Conservation (phyloP, 2,113 vertebrate genomes). For the Pogonocichla stellata region DNA sequence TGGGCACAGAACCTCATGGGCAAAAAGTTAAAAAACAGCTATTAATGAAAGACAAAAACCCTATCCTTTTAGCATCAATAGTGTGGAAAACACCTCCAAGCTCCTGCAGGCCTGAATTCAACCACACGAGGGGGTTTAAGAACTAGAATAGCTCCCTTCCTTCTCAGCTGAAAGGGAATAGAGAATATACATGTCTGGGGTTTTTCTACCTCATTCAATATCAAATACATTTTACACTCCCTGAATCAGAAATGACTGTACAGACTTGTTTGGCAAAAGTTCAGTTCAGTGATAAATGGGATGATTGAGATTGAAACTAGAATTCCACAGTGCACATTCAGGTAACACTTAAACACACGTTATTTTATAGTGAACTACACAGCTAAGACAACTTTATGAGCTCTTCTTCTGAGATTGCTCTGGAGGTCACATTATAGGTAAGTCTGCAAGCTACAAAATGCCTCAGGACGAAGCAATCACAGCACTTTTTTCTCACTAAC, state of each 20-base stretch:
- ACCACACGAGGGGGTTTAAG: constrained; percentile 34
- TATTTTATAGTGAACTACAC: neutral
- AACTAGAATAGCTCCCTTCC: neutral
- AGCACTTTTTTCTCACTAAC: neutral
- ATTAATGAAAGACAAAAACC: neutral
- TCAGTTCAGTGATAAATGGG: neutral
- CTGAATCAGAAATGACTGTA: neutral
- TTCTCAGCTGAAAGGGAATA: neutral
- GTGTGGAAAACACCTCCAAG: neutral
- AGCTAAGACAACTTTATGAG: neutral
- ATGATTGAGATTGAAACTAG: neutral
- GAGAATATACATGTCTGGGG: neutral
- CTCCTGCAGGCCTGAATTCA: neutral
- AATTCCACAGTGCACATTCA: neutral
- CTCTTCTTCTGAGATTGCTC: neutral
- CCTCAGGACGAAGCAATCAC: neutral
- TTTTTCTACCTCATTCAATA: neutral
- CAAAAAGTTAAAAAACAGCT: neutral
- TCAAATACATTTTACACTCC: neutral
- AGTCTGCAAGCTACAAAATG: neutral
- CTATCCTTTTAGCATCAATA: neutral
- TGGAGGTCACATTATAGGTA: neutral
- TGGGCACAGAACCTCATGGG: neutral
- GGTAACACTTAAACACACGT: neutral
- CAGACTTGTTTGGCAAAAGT: neutral